These are phyloP conservation scores for Andrena minutula DNA, from an alignment of 2,888 invertebrate species.

Conservation along the genomic window DNA sequence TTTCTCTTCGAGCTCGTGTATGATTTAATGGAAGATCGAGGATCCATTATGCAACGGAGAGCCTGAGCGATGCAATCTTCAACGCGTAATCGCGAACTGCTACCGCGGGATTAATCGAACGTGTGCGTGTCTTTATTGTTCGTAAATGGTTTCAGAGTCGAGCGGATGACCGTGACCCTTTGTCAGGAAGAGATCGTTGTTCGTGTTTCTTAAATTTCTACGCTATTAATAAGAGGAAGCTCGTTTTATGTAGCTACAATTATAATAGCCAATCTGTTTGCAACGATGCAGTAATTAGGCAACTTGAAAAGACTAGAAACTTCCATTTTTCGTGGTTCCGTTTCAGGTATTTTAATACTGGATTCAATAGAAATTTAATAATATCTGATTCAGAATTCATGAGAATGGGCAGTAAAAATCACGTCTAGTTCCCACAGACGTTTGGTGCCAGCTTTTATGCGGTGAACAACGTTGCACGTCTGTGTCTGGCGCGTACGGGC, in stretches of 20 bases:
- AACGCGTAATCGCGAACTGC: slow-evolving; percentile 57
- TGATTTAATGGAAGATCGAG: slow-evolving; percentile 58
- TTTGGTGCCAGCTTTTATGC: not conserved
- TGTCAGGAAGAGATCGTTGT: not conserved
- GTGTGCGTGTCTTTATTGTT: slow-evolving; percentile 14
- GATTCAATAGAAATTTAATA: too few relatives aligned
- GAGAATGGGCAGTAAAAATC: not conserved
- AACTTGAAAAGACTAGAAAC: not conserved
- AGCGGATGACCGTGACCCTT: slow-evolving; percentile 38
- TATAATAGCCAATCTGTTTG: not conserved
- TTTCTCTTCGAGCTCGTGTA: slow-evolving; percentile 39
- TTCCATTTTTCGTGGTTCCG: too few relatives aligned
- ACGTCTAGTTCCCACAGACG: not conserved
- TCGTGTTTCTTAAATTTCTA: slow-evolving; percentile 7
- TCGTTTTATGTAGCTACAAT: too few relatives aligned
- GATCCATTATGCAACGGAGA: slow-evolving; percentile 50
- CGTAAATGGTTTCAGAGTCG: slow-evolving; percentile 21
- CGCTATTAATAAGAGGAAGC: not conserved
- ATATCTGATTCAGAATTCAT: too few relatives aligned
- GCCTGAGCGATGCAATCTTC: slow-evolving; percentile 52
- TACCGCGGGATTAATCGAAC: slow-evolving; percentile 41
- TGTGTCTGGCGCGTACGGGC: slow-evolving; percentile 17
- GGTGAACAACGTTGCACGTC: not conserved
- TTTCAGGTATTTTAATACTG: too few relatives aligned
- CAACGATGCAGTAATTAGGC: not conserved